These are phyloP conservation scores for Epinephelus coioides DNA, from an alignment of 2,797 vertebrate genomes.

Conservation along the genomic window DNA sequence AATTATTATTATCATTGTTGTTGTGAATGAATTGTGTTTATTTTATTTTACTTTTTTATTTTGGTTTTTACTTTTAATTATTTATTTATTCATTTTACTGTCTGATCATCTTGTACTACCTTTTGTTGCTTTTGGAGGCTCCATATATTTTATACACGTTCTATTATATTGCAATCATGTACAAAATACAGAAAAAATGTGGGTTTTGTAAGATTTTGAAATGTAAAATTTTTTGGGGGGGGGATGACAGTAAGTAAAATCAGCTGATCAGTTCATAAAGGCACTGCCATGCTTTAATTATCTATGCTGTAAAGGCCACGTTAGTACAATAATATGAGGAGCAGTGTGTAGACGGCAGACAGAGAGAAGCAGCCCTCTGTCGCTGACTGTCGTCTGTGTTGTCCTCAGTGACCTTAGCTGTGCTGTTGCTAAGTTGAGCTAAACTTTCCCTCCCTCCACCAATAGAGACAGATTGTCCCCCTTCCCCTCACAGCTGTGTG, in stretches of 20 bases:
- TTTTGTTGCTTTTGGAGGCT: neutral
- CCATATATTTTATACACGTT: neutral
- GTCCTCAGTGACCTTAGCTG: conserved; percentile 75
- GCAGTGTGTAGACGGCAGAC: neutral
- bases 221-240: neutral
- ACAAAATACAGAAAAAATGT: neutral
- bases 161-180: neutral
- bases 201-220: neutral
- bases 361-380: conserved; percentile 31
- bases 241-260: neutral
- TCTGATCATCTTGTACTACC: neutral
- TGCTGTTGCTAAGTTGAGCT: conserved; percentile 75
- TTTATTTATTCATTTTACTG: too few relatives aligned
- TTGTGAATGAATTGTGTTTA: too few relatives aligned
- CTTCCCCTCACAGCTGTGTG: conserved; percentile 81
- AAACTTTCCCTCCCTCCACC: conserved; percentile 73
- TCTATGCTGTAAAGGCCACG: neutral
- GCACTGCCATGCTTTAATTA: neutral
- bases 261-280: neutral
- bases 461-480: conserved; percentile 74
- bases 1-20: too few relatives aligned
- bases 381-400: conserved; percentile 36
- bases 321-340: neutral
- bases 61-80: too few relatives aligned
- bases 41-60: too few relatives aligned